These are phyloP conservation scores for Leucozona laternaria DNA, from an alignment of 2,888 invertebrate genomes.

Conservation along the genomic window DNA sequence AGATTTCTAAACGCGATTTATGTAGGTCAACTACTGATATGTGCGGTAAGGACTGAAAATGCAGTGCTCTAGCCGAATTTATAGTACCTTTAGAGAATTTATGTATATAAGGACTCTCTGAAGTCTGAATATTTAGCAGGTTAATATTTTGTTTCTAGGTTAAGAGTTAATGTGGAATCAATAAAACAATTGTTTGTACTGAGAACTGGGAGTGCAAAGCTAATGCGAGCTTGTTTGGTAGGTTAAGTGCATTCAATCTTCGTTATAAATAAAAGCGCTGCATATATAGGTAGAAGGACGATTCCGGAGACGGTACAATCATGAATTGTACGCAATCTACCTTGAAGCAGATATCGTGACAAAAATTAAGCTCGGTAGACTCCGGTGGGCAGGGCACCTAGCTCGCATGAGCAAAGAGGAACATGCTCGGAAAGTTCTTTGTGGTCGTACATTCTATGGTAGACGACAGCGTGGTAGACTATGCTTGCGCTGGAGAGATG, in stretches of 20 bases:
- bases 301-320: too few species aligned
- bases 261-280: neutral
- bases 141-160: constrained; percentile 12
- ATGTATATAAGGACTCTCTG: neutral
- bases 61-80: neutral
- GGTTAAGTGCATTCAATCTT: neutral
- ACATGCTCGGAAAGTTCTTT: too few species aligned
- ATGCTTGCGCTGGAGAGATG: too few species aligned
- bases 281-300: too few species aligned
- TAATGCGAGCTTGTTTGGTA: neutral
- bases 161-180: constrained; percentile 16
- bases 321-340: too few species aligned
- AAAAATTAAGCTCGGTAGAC: too few species aligned
- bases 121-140: neutral
- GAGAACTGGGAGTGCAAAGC: neutral
- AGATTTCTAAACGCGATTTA: constrained; percentile 45
- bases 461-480: too few species aligned
- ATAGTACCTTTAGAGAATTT: neutral
- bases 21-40: constrained; percentile 61
- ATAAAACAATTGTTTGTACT: neutral
- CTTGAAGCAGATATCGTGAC: too few species aligned
- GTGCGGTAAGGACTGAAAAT: neutral
- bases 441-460: too few species aligned
- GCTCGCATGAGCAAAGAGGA: too few species aligned
- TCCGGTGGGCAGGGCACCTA: too few species aligned